phyloP scores from a whole-genome alignment of 2,113 vertebrate species.

The Lagenorhynchus albirostris region DNA sequence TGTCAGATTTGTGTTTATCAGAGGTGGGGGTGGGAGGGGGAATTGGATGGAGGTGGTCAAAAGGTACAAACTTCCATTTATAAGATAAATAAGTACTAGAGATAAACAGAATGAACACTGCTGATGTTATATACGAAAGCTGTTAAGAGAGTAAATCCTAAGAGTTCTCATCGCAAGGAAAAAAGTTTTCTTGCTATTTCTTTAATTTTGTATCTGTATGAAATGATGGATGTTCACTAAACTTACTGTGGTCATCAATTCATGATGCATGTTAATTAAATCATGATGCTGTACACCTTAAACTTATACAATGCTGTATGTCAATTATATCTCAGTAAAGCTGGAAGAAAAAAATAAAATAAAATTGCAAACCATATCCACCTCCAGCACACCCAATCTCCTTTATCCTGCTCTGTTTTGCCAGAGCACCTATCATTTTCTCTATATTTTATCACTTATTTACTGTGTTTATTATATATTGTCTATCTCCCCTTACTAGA shows the following conservation, averaged over 20 bases:
- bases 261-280: not conserved
- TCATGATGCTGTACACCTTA: not conserved
- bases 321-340: not conserved
- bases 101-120: not conserved
- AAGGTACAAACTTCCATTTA: not conserved
- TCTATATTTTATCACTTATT: not conserved
- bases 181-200: not conserved
- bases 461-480: not conserved
- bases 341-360: not conserved
- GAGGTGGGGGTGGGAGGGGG: not conserved
- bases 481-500: not conserved
- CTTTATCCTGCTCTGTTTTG: not conserved
- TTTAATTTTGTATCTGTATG: not conserved
- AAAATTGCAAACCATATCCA: not conserved
- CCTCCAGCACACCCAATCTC: not conserved
- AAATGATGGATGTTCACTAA: not conserved
- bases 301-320: not conserved
- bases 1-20: not conserved
- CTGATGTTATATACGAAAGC: not conserved
- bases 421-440: not conserved
- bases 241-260: not conserved
- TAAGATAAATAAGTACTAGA: not conserved
- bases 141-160: not conserved
- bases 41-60: not conserved
- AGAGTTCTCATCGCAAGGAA: not conserved